These are phyloP conservation scores for Microctenopoma steveboyesi DNA, from an alignment of 2,797 vertebrate species.

Conservation along the genomic window DNA sequence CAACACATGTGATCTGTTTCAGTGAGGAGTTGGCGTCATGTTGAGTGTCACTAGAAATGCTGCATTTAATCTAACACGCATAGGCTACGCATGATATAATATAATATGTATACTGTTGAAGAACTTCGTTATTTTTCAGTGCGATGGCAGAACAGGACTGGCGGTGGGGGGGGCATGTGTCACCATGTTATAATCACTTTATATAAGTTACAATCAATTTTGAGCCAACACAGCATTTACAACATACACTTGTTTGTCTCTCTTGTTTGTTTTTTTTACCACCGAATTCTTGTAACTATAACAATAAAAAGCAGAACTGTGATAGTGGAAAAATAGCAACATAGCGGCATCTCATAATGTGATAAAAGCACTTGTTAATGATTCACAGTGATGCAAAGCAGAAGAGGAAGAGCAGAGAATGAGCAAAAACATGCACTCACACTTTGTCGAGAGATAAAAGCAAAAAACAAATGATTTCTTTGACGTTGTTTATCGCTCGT, in stretches of 20 bases:
- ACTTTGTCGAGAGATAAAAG: conserved; percentile 19
- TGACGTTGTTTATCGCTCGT: conserved; percentile 25
- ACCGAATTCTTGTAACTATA: background rate
- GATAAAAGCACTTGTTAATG: conserved; percentile 15
- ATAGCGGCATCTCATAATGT: background rate
- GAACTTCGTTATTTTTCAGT: background rate
- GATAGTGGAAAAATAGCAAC: background rate
- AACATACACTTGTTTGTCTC: background rate
- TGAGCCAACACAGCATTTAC: background rate
- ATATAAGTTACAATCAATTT: background rate
- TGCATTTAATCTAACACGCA: background rate
- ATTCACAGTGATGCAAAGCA: conserved; percentile 9
- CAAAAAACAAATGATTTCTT: background rate
- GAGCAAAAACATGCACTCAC: background rate
- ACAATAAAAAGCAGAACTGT: background rate
- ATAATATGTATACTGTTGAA: background rate
- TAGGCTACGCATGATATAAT: background rate
- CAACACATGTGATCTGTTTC: background rate
- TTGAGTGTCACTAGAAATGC: background rate
- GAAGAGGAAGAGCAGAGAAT: conserved; percentile 4
- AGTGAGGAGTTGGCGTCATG: background rate
- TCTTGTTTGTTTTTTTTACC: background rate
- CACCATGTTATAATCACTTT: background rate
- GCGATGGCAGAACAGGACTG: background rate
- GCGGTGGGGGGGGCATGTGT: too few species aligned